Evolutionary conservation across 2,113 vertebrate species (phyloP), one percentile per base, ranked within the genome.

Genomic region (Macquaria australasica): DNA sequence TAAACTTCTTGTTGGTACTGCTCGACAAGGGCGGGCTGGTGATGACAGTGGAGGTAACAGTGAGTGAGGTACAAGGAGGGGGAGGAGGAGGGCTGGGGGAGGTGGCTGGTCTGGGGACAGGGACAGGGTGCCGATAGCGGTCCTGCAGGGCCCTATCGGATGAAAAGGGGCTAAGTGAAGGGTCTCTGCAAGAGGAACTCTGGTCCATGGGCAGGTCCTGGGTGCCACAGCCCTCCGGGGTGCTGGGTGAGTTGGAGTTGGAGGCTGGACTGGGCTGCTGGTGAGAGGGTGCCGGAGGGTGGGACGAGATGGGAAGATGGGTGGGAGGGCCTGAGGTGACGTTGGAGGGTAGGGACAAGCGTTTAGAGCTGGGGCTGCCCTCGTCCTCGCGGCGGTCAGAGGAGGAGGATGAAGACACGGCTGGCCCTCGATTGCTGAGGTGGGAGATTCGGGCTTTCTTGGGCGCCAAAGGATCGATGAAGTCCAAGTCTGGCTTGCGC

Each of bases 401-500:
- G 5, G 83, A 84, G 14, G 90, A 76, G 0, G 94, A 86, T 5
- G 91, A 94, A 9, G 94, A 76, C 0, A 95, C 77, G 6, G 93
- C 0, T 80, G 95, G 81, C 55, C 93, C 93, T 86, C 95, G 95
- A 21, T 85, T 96, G 87, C 81, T 95, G 80, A 98, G 94, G 88
- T 95, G 97, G 89, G 97, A 97, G 91, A 97, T 96, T 70, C 97
- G 95, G 78, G 94, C 92, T 94, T 97, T 98, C 91, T 98, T 98
- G 76, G 85, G 95, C 70, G 96, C 95, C 93, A 97, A 87, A 53
- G 97, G 97, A 87, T 95, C 91, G 0, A 95, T 96, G 87, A 96
- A 97, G 77, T 96, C 94, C 6, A 92, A 93, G 84, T 95, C 95
- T 60, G 91, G 87, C 90, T 75, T 88, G 2, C 90, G 90, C 87